Evolutionary conservation across 2,888 invertebrate genomes (phyloP).

Genomic region (Chrysotoxum bicinctum): DNA sequence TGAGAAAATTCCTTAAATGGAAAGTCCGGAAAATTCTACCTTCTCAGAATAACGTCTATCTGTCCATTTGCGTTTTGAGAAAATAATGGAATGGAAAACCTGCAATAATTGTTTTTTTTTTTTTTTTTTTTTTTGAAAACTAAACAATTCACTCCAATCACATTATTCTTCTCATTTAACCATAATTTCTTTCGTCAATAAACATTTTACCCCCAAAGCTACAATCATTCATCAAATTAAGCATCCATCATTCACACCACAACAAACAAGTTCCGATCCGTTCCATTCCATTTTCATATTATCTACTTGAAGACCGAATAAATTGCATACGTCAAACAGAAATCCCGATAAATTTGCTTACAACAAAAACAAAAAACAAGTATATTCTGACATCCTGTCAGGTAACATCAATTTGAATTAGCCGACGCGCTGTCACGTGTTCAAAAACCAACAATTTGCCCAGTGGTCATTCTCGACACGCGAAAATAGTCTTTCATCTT

Average conservation of each 20-base stretch:
- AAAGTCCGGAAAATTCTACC: no score
- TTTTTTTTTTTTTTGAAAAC: neutral
- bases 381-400: constrained; percentile 52
- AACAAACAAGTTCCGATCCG: constrained; percentile 17
- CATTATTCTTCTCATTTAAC: neutral
- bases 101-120: neutral
- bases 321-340: constrained; percentile 32
- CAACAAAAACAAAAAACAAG: neutral
- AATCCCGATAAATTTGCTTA: constrained; percentile 34
- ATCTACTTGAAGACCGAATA: neutral
- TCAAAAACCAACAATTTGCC: constrained; percentile 52
- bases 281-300: neutral
- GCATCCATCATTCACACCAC: constrained; percentile 6
- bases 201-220: neutral
- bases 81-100: no score
- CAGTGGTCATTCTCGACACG: constrained; percentile 32
- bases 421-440: constrained; percentile 46
- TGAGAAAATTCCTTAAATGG: no score
- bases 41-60: no score
- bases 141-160: neutral
- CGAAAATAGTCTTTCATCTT: constrained; percentile 41
- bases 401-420: constrained; percentile 41
- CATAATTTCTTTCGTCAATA: neutral
- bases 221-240: constrained; percentile 23
- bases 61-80: no score